Base-by-base conservation (phyloP, 2,888 invertebrate genomes). In the Blera fallax region DNA sequence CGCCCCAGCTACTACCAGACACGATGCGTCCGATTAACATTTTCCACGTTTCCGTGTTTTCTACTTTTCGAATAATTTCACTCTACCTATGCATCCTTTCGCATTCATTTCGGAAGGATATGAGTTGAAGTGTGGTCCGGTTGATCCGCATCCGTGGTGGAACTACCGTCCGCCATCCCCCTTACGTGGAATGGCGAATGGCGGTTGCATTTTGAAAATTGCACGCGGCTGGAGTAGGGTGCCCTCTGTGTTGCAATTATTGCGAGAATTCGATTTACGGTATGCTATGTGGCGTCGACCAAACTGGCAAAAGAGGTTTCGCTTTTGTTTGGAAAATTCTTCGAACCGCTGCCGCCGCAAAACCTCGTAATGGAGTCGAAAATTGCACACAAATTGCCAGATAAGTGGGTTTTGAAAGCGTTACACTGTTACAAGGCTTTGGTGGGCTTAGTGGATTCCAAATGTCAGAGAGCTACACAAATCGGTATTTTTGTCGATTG, bases 371-470 rank as follows among this genome's bases (percentile, higher is more conserved):
- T 84, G 83, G 79, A 84, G 83, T 84, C 69, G 83, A 79, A 79
- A 84, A 79, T 79, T 84, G 83, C 79, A 79, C 79, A 84, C 83
- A 84, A 84, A 84, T 84, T 84, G 83, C 83, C 74, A 18, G 79
- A 73, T 84, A 84, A 84, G 83, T 79, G 79, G 79, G 79, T 48
- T 21, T 62, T 11, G 27, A 70, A 76, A 29, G 54, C 48, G 43
- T 72, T 72, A 79, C 69, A 62, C 18, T 43, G 62, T 79, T 56
- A 69, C 73, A 82, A 8, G 60, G 65, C 62, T 56, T 54, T 10
- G 21, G 16, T 18, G 37, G 60, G 65, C 60, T 62, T 67, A 77
- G 50, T 3, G 65, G 37, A 14, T 48, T 64, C 14, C 58, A 43
- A 72, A 77, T 60, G 60, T 72, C 79, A 27, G 40, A 43, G 40